A percentile compares a stretch with the other conserved stretches of the same genome.
Evolutionary conservation across 2,797 vertebrate genomes (phyloP).

Genomic region (Borostomias antarcticus): DNA sequence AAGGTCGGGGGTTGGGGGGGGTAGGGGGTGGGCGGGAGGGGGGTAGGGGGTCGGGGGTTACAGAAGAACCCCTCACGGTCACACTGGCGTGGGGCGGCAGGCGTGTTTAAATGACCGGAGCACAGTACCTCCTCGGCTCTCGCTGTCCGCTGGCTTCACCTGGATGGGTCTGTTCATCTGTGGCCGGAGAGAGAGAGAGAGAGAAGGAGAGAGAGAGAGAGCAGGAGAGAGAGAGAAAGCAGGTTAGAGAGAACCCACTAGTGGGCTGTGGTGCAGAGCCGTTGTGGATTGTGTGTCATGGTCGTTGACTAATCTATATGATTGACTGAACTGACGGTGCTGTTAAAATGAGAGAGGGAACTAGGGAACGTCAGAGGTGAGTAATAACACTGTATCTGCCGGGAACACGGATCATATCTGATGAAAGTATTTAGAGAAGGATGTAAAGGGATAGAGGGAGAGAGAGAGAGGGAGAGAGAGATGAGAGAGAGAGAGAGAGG

Average conservation of each 20-base stretch:
- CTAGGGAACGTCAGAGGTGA: too few species aligned
- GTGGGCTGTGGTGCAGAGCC: neutral
- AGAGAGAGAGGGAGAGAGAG: too few species aligned
- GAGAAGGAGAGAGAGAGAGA: constrained; percentile 6
- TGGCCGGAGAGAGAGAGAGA: constrained; percentile 2
- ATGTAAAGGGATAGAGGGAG: too few species aligned
- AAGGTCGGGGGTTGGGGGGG: neutral
- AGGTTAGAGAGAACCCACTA: constrained; percentile 13
- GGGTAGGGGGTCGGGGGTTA: too few species aligned
- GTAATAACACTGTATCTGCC: too few species aligned
- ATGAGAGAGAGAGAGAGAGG: too few species aligned
- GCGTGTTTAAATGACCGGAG: constrained; percentile 47
- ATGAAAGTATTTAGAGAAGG: too few species aligned
- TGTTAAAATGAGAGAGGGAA: too few species aligned
- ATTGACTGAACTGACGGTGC: too few species aligned
- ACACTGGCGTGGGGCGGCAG: constrained; percentile 67
- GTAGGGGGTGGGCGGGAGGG: constrained; percentile 5
- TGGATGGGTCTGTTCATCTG: constrained; percentile 99
- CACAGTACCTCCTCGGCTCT: constrained; percentile 95
- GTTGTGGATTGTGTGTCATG: too few species aligned
- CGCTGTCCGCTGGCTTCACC: constrained; percentile 99
- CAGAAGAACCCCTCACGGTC: constrained; percentile 65
- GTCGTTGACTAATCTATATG: too few species aligned
- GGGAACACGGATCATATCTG: too few species aligned
- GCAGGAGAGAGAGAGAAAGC: constrained; percentile 5